Evolutionary conservation across 2,113 vertebrate genomes (phyloP).

Genomic region (Austrofundulus limnaeus): DNA sequence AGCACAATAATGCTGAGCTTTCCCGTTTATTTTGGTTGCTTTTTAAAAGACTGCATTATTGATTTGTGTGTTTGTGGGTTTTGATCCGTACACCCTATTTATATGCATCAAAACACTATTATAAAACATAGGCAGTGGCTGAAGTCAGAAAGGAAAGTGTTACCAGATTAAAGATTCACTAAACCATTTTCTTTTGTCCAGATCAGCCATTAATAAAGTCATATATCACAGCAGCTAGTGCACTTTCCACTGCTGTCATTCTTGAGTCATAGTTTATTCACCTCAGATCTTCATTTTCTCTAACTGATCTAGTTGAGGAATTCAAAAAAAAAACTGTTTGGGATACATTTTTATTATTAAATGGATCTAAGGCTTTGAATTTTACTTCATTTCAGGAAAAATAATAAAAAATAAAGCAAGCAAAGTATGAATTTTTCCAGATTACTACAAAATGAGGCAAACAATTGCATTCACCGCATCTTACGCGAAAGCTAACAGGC

Average conservation of each 20-base stretch:
- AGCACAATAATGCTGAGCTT: slow-evolving; percentile 9
- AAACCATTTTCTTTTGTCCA: slow-evolving; percentile 9
- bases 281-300: slow-evolving; percentile 11
- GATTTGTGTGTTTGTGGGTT: slow-evolving; percentile 46
- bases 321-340: slow-evolving; percentile 41
- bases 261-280: neutral
- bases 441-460: no score
- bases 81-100: slow-evolving; percentile 25
- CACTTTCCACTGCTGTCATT: slow-evolving; percentile 33
- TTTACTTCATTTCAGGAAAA: slow-evolving; percentile 10
- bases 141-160: neutral
- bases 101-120: slow-evolving; percentile 53
- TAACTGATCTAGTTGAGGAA: slow-evolving; percentile 30
- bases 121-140: slow-evolving; percentile 25
- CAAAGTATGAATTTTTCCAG: no score
- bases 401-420: no score
- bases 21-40: slow-evolving; percentile 6
- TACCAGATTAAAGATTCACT: slow-evolving; percentile 6
- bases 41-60: slow-evolving; percentile 34
- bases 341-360: slow-evolving; percentile 38
- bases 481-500: no score
- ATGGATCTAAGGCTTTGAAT: slow-evolving; percentile 32
- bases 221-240: slow-evolving; percentile 35
- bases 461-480: no score
- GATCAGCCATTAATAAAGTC: slow-evolving; percentile 45